Evolutionary conservation across 2,797 vertebrate genomes (phyloP), one percentile per base, ranked within the genome.

Genomic region (Cyclura pinguis): DNA sequence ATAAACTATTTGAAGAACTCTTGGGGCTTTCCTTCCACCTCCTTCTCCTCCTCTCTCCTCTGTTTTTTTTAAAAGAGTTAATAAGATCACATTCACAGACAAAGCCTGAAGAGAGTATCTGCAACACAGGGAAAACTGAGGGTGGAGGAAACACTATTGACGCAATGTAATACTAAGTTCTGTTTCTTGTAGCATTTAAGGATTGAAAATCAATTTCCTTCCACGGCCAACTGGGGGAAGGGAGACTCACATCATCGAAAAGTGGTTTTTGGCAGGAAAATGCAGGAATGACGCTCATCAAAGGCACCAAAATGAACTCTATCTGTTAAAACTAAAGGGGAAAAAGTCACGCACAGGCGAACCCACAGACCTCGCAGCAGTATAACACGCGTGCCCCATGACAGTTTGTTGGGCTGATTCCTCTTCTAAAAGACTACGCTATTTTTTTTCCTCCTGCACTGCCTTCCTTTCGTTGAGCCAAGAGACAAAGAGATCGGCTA

Each of bases 221-320:
- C 86, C 89, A 2, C 52, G 87, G 84, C 93, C 80, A 2, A 29
- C 9, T 3, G 55, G 4, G 38, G 84, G 14, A 27, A 16, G 42
- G 27, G 38, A 0, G 0, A 32, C 29, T 2, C 0, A 67, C 38
- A 10, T 12, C 6, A 2, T 0, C 0, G 5, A 24, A 12, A 47
- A 6, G 0, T 20, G 52, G 47, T 50, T 24, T 55, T 38, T 47
- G 7, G 6, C 32, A 1, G 38, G 24, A 22, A 22, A 72, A 12
- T 0, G 0, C 2, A 62, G 22, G 57, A 85, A 38, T 57, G 18
- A 62, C 6, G 59, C 59, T 57, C 57, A 57, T 57, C 57, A 57
- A 57, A 57, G 57, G 57, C 13, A 57, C 57, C 57, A 16, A 57
- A 74, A 42, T 22, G 18, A 62, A 62, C 74, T 24, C 38, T 47